These are phyloP conservation scores for Alexandromys oeconomus DNA, from an alignment of 2,797 vertebrate genomes.

Conservation along the genomic window DNA sequence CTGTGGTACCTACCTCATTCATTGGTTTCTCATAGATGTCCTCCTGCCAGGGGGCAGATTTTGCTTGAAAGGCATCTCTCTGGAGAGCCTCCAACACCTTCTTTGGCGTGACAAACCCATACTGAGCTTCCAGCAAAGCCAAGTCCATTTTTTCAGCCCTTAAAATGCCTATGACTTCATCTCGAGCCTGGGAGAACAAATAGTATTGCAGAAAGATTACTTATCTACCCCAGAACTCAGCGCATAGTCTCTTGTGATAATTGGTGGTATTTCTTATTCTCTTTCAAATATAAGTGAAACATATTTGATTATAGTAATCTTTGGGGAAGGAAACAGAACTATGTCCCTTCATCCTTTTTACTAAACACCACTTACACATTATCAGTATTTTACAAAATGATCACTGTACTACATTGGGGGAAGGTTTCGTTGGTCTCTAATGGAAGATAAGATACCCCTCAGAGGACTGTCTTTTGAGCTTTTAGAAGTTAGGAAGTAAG, in stretches of 20 bases:
- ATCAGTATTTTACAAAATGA: constrained; percentile 33
- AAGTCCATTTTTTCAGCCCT: constrained; percentile 98
- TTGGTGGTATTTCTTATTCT: background rate
- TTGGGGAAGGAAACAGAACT: constrained; percentile 49
- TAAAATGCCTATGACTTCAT: constrained; percentile 98
- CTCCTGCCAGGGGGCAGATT: constrained; percentile 92
- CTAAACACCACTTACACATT: background rate
- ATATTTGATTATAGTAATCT: constrained; percentile 24
- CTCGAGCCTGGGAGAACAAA: constrained; percentile 93
- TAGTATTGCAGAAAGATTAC: constrained; percentile 72
- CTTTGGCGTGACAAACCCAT: constrained; percentile 96
- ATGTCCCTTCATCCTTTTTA: constrained; percentile 39
- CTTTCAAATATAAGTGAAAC: constrained; percentile 52
- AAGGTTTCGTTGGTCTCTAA: constrained; percentile 11
- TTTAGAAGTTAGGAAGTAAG: constrained; percentile 19
- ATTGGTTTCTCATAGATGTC: constrained; percentile 98
- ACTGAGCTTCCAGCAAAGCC: constrained; percentile 96
- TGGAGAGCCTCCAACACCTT: constrained; percentile 97
- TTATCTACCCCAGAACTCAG: constrained; percentile 50
- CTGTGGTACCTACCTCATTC: constrained; percentile 92
- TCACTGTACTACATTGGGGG: background rate
- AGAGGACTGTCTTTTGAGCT: background rate
- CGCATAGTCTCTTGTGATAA: constrained; percentile 55
- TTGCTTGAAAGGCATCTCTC: constrained; percentile 94
- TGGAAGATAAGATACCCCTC: background rate